phyloP scores from a whole-genome alignment of 1,140 invertebrate species.

The Polypedilum vanderplanki region DNA sequence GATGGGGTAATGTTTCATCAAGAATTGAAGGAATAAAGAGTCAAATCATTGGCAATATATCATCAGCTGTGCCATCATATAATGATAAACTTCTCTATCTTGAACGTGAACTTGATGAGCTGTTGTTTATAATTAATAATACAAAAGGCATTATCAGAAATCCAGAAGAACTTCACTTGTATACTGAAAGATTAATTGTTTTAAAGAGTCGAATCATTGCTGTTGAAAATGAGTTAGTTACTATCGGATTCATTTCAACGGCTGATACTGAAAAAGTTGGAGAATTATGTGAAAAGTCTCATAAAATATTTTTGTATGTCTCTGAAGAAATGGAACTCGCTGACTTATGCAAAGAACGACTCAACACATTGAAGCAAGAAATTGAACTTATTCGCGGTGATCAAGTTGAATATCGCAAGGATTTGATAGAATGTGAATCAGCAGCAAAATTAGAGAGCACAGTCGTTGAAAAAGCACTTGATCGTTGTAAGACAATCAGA shows the following conservation, averaged over 20 bases:
- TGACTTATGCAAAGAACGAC: conserved; percentile 58
- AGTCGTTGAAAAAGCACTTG: conserved; percentile 58
- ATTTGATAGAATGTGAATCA: conserved; percentile 61
- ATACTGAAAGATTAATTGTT: conserved; percentile 69
- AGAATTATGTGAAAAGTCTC: conserved; percentile 56
- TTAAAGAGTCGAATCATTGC: conserved; percentile 62
- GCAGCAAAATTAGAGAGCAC: conserved; percentile 63
- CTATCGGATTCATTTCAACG: conserved; percentile 61
- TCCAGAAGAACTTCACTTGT: conserved; percentile 70
- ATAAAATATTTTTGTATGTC: conserved; percentile 59
- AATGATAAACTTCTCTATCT: conserved; percentile 64
- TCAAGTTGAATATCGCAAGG: conserved; percentile 54
- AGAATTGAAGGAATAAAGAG: conserved; percentile 59
- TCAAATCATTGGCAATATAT: conserved; percentile 57
- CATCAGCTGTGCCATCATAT: conserved; percentile 60
- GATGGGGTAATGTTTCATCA: conserved; percentile 60
- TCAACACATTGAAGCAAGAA: conserved; percentile 61
- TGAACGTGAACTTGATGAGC: conserved; percentile 64
- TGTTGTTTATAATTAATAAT: conserved; percentile 56
- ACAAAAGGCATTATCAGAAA: conserved; percentile 70
- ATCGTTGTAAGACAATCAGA: conserved; percentile 56
- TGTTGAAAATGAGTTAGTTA: conserved; percentile 69
- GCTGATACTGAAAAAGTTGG: conserved; percentile 69
- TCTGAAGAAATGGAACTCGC: conserved; percentile 67
- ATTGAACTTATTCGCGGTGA: conserved; percentile 56